These are phyloP conservation scores for Caenorhabditis imperialis DNA, from an alignment of 2,888 invertebrate genomes.

Conservation along the genomic window DNA sequence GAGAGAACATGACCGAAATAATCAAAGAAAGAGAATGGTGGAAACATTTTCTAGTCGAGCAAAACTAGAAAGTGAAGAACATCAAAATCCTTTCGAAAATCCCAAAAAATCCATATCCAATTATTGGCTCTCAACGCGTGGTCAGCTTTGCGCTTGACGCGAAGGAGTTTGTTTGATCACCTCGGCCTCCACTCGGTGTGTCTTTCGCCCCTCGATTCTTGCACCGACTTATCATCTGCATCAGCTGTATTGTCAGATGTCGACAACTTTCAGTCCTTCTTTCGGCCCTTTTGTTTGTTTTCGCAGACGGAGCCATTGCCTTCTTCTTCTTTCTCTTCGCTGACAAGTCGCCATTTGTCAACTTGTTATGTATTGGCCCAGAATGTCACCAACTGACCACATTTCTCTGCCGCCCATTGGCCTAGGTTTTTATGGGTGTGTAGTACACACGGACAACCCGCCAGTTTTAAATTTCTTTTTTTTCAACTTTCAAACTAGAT, in stretches of 20 bases:
- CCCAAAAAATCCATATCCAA: no score
- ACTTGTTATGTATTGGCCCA: constrained; percentile 50
- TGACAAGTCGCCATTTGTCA: constrained; percentile 53
- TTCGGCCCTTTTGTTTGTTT: constrained; percentile 46
- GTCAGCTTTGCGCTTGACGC: no score
- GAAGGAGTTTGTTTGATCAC: constrained; percentile 40
- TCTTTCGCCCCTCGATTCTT: constrained; percentile 4
- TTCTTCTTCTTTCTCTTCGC: constrained; percentile 28
- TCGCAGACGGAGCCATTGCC: constrained; percentile 35
- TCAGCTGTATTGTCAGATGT: constrained; percentile 36
- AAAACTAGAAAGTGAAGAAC: no score
- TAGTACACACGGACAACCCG: constrained; percentile 9
- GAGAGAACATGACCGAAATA: no score
- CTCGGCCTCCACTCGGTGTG: constrained; percentile 12
- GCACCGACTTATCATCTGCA: constrained; percentile 33
- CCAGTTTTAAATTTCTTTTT: neutral
- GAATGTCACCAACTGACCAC: constrained; percentile 49
- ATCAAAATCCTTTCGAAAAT: no score
- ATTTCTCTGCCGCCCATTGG: neutral
- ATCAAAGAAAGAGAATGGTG: no score
- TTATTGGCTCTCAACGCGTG: no score
- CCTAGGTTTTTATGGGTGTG: constrained; percentile 2
- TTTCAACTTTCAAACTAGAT: neutral
- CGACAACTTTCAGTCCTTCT: constrained; percentile 27
- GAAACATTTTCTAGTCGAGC: no score